Evolutionary conservation across 2,888 invertebrate species (phyloP).

Genomic region (Drosophila anceps): DNA sequence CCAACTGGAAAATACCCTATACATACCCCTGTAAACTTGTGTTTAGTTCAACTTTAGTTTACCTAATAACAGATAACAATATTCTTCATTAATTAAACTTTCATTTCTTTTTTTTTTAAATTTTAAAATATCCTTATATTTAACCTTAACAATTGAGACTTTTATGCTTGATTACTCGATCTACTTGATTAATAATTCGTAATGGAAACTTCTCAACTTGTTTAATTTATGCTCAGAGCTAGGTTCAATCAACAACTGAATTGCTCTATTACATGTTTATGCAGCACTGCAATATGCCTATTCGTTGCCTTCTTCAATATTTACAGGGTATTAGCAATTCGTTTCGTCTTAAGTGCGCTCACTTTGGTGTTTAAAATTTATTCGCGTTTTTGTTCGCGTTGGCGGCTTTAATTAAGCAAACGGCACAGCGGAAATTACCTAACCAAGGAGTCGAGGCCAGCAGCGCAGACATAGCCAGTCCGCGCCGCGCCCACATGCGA

Average conservation of each 20-base stretch:
- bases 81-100: too few relatives aligned
- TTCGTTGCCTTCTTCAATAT: not conserved
- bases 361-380: slow-evolving; percentile 56
- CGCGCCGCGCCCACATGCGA: slow-evolving; percentile 20
- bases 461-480: slow-evolving; percentile 14
- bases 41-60: too few relatives aligned
- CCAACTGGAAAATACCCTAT: not conserved
- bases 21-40: not conserved
- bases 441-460: slow-evolving; percentile 29
- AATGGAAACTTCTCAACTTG: not conserved
- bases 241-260: not conserved
- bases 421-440: slow-evolving; percentile 48
- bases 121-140: not conserved
- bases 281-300: too few relatives aligned
- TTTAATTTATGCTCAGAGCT: not conserved
- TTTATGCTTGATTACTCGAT: too few relatives aligned
- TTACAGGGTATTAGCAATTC: slow-evolving; percentile 20
- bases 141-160: not conserved
- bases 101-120: too few relatives aligned
- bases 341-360: slow-evolving; percentile 20
- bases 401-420: slow-evolving; percentile 66
- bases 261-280: too few relatives aligned
- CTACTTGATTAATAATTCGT: not conserved
- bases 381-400: slow-evolving; percentile 26
- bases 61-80: too few relatives aligned